Evolutionary conservation across 53 echinoderm and acorn worm species (phyloP).

Genomic region (Astropecten irregularis): DNA sequence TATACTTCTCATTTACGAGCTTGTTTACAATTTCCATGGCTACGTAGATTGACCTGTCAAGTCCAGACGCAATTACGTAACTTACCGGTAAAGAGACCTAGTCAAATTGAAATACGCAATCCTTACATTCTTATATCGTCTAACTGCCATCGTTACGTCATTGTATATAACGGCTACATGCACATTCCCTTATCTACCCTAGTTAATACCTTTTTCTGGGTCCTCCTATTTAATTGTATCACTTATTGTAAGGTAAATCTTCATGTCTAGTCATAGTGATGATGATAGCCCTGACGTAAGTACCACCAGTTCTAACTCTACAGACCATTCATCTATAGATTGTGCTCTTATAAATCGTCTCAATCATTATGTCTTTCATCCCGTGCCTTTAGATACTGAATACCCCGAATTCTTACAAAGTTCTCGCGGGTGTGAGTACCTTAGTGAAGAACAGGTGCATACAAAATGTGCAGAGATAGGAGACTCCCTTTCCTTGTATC

Average conservation of each 20-base stretch:
- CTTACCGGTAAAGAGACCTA: too few relatives aligned
- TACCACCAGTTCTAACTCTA: neutral
- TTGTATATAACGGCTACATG: too few relatives aligned
- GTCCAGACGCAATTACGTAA: too few relatives aligned
- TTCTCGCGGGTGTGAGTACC: neutral
- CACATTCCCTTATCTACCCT: too few relatives aligned
- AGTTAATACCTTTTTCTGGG: too few relatives aligned
- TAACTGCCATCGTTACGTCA: too few relatives aligned
- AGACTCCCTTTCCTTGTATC: neutral
- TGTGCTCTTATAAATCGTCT: neutral
- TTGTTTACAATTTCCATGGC: too few relatives aligned
- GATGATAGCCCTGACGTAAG: neutral
- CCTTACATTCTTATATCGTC: too few relatives aligned
- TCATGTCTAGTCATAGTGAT: neutral
- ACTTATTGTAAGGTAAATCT: neutral
- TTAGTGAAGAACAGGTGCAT: neutral
- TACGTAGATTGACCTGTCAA: too few relatives aligned
- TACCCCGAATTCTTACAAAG: neutral
- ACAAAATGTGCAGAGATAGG: neutral
- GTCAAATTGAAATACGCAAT: too few relatives aligned
- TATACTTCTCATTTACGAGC: too few relatives aligned
- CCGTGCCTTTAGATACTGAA: neutral
- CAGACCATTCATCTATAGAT: neutral
- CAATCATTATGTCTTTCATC: neutral
- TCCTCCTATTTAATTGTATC: too few relatives aligned